phyloP scores from a whole-genome alignment of 1,140 invertebrate species.

The Brachionus angularis region DNA sequence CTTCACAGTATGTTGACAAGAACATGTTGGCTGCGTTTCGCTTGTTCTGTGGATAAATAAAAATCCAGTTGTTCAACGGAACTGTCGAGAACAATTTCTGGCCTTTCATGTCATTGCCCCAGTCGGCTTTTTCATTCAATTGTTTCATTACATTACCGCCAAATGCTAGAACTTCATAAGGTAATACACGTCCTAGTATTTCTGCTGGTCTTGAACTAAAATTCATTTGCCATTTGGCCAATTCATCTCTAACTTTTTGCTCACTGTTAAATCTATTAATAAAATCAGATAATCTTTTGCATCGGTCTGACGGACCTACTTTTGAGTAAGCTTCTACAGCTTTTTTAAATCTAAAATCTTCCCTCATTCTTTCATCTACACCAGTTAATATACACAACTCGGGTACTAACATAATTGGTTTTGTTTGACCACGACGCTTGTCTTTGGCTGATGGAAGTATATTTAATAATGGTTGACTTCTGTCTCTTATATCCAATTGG shows the following conservation, averaged over 20 bases:
- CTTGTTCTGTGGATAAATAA: slow-evolving; percentile 30
- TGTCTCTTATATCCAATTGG: slow-evolving; percentile 59
- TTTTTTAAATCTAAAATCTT: slow-evolving; percentile 44
- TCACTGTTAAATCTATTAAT: not conserved
- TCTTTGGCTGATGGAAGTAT: slow-evolving; percentile 33
- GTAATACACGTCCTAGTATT: slow-evolving; percentile 15
- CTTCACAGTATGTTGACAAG: not conserved
- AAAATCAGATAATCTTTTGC: slow-evolving; percentile 23
- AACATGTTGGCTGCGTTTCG: slow-evolving; percentile 18
- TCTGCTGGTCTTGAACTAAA: slow-evolving; percentile 6
- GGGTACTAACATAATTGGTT: slow-evolving; percentile 43
- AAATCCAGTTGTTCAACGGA: slow-evolving; percentile 14
- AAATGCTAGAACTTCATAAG: not conserved
- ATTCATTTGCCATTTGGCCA: slow-evolving; percentile 37
- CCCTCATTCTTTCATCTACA: slow-evolving; percentile 30
- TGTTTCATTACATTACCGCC: slow-evolving; percentile 4
- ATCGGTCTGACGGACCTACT: slow-evolving; percentile 30
- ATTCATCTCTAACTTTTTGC: slow-evolving; percentile 20
- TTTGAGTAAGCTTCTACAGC: slow-evolving; percentile 2
- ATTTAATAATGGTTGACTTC: slow-evolving; percentile 66
- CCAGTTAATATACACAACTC: slow-evolving; percentile 42
- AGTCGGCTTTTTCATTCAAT: slow-evolving; percentile 40
- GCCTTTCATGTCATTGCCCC: slow-evolving; percentile 15
- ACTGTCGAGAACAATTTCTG: not conserved
- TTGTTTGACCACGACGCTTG: slow-evolving; percentile 23